Evolutionary conservation across 2,113 vertebrate genomes (phyloP).

Genomic region (Azemiops feae): DNA sequence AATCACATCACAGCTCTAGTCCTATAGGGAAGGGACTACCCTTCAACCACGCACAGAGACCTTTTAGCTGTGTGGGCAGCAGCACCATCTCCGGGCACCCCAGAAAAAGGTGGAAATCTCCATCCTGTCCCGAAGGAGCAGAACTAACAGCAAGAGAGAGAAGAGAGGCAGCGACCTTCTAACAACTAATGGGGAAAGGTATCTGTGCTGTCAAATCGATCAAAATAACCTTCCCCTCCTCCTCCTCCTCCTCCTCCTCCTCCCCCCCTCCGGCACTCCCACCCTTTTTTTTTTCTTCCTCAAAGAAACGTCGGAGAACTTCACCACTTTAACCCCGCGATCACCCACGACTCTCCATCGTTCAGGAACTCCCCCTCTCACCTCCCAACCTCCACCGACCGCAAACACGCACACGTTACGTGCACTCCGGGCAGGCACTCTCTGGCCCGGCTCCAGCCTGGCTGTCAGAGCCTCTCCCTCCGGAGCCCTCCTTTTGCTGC

Average conservation of each 20-base stretch:
- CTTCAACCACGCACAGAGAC: not conserved
- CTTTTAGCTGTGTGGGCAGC: not conserved
- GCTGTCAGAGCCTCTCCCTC: slow-evolving; percentile 9
- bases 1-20: not conserved
- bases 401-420: not conserved
- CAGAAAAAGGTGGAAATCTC: not conserved
- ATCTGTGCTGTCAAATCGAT: not conserved
- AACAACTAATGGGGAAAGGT: not conserved
- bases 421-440: not conserved
- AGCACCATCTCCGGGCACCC: not conserved
- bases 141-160: not conserved
- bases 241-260: not conserved
- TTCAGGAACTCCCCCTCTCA: not conserved
- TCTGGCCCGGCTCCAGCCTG: not conserved
- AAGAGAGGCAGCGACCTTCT: not conserved
- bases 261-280: not conserved
- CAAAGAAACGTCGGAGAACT: not conserved
- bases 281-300: too few species aligned
- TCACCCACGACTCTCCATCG: not conserved
- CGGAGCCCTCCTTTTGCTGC: not conserved
- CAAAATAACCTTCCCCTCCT: not conserved
- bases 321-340: not conserved
- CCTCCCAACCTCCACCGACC: not conserved
- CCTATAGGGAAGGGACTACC: not conserved
- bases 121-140: not conserved